Conservation (phyloP, 2,888 invertebrate species). For the Latrodectus hesperus region DNA sequence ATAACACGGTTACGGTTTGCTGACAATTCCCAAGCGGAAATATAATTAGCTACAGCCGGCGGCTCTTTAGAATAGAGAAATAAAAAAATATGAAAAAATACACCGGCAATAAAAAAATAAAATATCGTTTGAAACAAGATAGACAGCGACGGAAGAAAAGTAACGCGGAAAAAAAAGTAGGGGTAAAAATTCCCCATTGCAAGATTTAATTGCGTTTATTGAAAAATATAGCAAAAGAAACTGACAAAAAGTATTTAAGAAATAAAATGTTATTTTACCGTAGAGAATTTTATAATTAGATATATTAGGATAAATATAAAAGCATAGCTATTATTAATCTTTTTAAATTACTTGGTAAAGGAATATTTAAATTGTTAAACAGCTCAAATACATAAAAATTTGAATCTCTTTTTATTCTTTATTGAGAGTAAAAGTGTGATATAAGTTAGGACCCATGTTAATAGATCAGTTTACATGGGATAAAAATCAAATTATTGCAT, state of each 20-base stretch:
- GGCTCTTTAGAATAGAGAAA: conserved; percentile 23
- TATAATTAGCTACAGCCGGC: conserved; percentile 62
- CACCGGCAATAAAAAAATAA: not conserved
- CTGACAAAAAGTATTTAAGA: conserved; percentile 13
- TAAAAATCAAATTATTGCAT: no score
- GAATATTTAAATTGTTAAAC: not conserved
- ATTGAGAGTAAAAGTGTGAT: no score
- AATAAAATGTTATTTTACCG: conserved; percentile 1
- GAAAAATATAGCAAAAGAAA: conserved; percentile 22
- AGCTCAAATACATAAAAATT: not conserved
- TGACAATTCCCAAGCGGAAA: conserved; percentile 63
- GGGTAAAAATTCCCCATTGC: conserved; percentile 34
- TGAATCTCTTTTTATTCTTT: no score
- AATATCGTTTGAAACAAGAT: conserved; percentile 30
- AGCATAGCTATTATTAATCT: not conserved
- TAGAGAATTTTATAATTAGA: conserved; percentile 9
- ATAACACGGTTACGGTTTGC: conserved; percentile 65
- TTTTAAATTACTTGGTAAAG: not conserved
- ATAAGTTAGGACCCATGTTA: no score
- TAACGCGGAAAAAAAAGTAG: conserved; percentile 7
- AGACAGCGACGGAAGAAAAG: conserved; percentile 10
- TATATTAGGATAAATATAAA: conserved; percentile 33
- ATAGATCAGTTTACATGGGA: no score
- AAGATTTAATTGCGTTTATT: conserved; percentile 54
- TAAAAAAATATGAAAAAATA: not conserved